Percentiles rank a stretch among this genome's conserved stretches.
Conservation (phyloP, 2,888 invertebrate genomes). For the Agrochola circellaris region DNA sequence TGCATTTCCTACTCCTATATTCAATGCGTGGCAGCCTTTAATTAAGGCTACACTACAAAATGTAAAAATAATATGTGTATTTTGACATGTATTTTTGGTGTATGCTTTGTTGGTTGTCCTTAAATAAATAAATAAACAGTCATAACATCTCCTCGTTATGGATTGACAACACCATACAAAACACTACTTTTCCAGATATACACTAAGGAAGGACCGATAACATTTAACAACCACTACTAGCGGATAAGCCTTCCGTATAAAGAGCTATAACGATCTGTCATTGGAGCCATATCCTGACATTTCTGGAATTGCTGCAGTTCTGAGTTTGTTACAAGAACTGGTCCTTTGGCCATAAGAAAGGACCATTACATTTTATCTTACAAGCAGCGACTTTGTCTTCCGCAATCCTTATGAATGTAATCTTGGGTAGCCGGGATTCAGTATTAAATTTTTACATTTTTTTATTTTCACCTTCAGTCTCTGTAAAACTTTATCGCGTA, state of each 20-base stretch:
- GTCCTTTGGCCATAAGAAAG: background rate
- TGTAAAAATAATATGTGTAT: too few relatives aligned
- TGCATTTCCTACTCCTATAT: too few relatives aligned
- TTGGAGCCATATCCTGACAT: slow-evolving; percentile 19
- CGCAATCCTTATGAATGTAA: slow-evolving; percentile 8
- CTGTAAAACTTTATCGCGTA: too few relatives aligned
- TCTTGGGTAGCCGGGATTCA: background rate
- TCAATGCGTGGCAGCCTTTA: too few relatives aligned
- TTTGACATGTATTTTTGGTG: too few relatives aligned
- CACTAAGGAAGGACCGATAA: background rate
- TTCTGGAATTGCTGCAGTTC: background rate
- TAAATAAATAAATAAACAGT: background rate
- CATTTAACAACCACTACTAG: slow-evolving; percentile 6
- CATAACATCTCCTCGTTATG: background rate
- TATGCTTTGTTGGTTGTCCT: too few relatives aligned
- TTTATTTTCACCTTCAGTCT: too few relatives aligned
- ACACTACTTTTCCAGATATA: background rate
- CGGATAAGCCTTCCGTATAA: background rate
- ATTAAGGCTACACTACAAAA: too few relatives aligned
- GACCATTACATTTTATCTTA: slow-evolving; percentile 32
- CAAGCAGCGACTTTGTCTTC: slow-evolving; percentile 5
- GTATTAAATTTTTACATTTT: too few relatives aligned
- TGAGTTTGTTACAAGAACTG: slow-evolving; percentile 23
- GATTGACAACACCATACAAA: background rate
- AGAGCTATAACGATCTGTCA: background rate